Evolutionary conservation across 2,888 invertebrate species (phyloP), one percentile per base, ranked within the genome.

Genomic region (Chrysodeixis includens): DNA sequence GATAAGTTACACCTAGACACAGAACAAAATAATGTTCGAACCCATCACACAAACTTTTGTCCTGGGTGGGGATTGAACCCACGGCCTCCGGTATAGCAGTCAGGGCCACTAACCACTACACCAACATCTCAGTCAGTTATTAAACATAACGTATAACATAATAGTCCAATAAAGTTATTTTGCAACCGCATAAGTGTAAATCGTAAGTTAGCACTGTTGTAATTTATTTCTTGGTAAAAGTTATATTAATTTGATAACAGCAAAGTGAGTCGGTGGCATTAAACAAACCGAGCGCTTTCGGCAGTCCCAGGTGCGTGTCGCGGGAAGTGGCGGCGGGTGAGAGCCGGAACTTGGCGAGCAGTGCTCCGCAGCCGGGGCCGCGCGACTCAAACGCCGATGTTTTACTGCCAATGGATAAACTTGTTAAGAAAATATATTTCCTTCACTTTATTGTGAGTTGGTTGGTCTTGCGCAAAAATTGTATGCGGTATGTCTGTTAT

Each of bases 331-430:
- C 35, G 60, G 16, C 55, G 18, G 32, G 20, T 71, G 58, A 56
- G 58, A 63, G 76, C 58, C 52, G 74, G 62, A 63, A 67, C 60
- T 70, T 60, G 30, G 35, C 16, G 26, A 44, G 0, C 30, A 16
- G 8, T 54, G 56, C 32, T 20, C 44, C 14, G n/a, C 40, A 5
- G 40, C n/a, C 40, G 7, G 40, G 14, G 14, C n/a, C n/a, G n/a
- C n/a, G 14, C 40, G 6, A n/a, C 40, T 40, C 1, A 40, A 62
- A 53, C 40, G 30, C 51, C 76, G 44, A 71, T 65, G 49, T 76
- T 71, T 71, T 76, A 71, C 66, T 74, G 66, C 44, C 54, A 66
- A 30, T 66, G 71, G 46, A 55, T 60, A 76, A 66, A 71, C 40
- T 76, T 62, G 59, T 51, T 71, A 32, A 16, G 46, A 30, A n/a